Percentiles rank a stretch among this genome's conserved stretches.
Evolutionary conservation across 2,113 vertebrate genomes (phyloP).

Genomic region (Marmota monax): DNA sequence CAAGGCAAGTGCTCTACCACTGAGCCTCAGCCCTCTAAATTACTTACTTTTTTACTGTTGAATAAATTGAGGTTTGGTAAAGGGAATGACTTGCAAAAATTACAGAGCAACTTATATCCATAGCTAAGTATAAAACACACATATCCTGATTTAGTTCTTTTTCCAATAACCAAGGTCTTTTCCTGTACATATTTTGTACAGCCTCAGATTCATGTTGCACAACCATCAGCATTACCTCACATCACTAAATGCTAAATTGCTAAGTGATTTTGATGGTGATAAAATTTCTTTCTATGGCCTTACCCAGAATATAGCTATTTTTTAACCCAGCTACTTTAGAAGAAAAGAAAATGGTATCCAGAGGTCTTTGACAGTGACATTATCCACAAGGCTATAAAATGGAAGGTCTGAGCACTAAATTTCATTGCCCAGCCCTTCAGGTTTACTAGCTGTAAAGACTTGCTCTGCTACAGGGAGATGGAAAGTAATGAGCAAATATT

Average conservation of each 20-base stretch:
- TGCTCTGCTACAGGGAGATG: background rate
- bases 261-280: background rate
- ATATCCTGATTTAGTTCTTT: constrained; percentile 2
- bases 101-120: background rate
- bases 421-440: constrained; percentile 48
- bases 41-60: background rate
- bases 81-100: background rate
- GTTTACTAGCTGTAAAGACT: constrained; percentile 54
- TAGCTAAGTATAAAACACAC: background rate
- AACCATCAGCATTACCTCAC: background rate
- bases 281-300: background rate
- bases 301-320: background rate
- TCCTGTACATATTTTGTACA: background rate
- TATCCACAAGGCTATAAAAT: constrained; percentile 41
- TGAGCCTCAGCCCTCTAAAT: too few relatives aligned
- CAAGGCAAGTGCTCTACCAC: too few relatives aligned
- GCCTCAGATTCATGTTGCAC: background rate
- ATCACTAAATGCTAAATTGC: background rate
- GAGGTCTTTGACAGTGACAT: constrained; percentile 18
- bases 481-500: constrained; percentile 38
- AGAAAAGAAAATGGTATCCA: background rate
- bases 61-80: background rate
- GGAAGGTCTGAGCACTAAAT: constrained; percentile 32
- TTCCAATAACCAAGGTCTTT: background rate
- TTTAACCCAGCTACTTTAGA: background rate